phyloP scores from a whole-genome alignment of 1,140 invertebrate species.

The Anoplolepis gracilipes region DNA sequence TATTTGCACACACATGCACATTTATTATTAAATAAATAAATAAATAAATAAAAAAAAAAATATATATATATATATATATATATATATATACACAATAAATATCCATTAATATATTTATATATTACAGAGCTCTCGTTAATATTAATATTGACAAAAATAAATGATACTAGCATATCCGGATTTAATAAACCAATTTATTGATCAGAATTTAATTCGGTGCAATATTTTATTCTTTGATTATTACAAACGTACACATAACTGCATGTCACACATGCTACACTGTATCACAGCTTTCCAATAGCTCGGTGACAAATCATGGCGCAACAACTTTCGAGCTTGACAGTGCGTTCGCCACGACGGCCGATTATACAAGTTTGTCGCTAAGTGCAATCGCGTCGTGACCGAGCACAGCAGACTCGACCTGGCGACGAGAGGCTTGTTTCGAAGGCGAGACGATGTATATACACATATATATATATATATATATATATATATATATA shows the following conservation, averaged over 20 bases:
- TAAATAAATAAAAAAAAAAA: not conserved
- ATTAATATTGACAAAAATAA: conserved; percentile 11
- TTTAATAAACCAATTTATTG: conserved; percentile 7
- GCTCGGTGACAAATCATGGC: not conserved
- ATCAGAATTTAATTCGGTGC: not conserved
- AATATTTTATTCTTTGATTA: conserved; percentile 27
- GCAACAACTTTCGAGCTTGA: not conserved
- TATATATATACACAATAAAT: not conserved
- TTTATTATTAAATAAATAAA: conserved; percentile 9
- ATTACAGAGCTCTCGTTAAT: conserved; percentile 18
- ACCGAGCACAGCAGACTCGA: not conserved
- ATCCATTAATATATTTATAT: not conserved
- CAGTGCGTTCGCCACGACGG: not conserved
- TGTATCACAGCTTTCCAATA: not conserved
- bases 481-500: no score
- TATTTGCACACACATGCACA: not conserved
- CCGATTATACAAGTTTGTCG: conserved; percentile 37
- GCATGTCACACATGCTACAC: not conserved
- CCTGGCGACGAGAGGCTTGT: not conserved
- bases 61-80: not conserved
- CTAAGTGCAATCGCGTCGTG: conserved; percentile 8
- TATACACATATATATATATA: conserved; percentile 15
- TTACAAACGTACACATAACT: not conserved
- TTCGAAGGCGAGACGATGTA: conserved; percentile 44
- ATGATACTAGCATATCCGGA: not conserved